phyloP scores from a whole-genome alignment of 2,797 vertebrate species.

The Alcedo quadribrachys region DNA sequence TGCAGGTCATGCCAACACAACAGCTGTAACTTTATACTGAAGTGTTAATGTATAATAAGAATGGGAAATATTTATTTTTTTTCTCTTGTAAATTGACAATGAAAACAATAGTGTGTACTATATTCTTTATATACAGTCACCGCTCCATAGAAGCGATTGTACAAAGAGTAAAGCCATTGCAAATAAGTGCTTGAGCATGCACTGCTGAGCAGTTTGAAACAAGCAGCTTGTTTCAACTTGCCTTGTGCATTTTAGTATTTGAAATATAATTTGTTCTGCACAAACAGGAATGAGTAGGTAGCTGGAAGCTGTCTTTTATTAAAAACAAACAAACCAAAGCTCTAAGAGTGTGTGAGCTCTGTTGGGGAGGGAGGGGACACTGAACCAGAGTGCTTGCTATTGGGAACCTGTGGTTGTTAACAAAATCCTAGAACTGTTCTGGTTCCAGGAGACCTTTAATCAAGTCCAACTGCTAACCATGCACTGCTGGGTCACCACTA shows the following conservation, averaged over 20 bases:
- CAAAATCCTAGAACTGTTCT: not conserved
- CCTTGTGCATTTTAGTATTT: slow-evolving; percentile 43
- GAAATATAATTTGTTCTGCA: slow-evolving; percentile 6
- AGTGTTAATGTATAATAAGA: slow-evolving; percentile 68
- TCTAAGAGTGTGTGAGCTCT: not conserved
- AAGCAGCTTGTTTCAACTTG: slow-evolving; percentile 14
- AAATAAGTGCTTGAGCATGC: slow-evolving; percentile 44
- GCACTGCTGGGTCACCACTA: too few relatives aligned
- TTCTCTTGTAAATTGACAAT: slow-evolving; percentile 70
- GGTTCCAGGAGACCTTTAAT: not conserved
- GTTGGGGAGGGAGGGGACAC: not conserved
- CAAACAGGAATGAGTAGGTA: slow-evolving; percentile 27
- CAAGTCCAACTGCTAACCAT: not conserved
- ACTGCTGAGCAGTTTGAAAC: slow-evolving; percentile 45
- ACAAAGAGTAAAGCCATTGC: slow-evolving; percentile 62
- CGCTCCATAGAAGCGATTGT: slow-evolving; percentile 52
- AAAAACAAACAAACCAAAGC: not conserved
- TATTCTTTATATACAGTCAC: slow-evolving; percentile 63
- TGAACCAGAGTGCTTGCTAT: not conserved
- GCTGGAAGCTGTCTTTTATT: slow-evolving; percentile 52
- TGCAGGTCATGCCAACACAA: slow-evolving; percentile 49
- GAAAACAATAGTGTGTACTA: slow-evolving; percentile 63
- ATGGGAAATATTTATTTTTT: slow-evolving; percentile 70
- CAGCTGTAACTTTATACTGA: slow-evolving; percentile 66
- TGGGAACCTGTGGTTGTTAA: not conserved